Conservation (phyloP, 1,140 invertebrate species). For the Drosophila lacertosa region DNA sequence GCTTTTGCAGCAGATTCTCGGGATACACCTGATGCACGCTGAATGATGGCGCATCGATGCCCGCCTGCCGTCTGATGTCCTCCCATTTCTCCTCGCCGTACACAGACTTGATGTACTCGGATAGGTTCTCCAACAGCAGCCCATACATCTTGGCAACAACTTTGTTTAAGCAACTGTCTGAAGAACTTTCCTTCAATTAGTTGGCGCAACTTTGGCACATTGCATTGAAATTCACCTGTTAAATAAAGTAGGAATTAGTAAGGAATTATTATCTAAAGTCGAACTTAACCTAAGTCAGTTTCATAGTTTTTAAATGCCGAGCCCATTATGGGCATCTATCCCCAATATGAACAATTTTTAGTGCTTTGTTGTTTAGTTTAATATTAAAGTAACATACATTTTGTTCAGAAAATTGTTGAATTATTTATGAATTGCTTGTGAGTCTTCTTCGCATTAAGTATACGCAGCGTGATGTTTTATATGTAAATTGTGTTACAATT, state of each 20-base stretch:
- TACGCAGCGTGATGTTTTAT: slow-evolving; percentile 10
- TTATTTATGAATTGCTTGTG: neutral
- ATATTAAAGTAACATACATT: neutral
- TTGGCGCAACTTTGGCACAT: slow-evolving; percentile 29
- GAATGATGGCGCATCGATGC: slow-evolving; percentile 94
- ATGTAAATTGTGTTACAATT: neutral
- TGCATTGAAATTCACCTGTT: slow-evolving; percentile 15
- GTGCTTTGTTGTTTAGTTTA: neutral
- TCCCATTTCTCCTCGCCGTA: slow-evolving; percentile 98
- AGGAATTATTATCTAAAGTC: neutral
- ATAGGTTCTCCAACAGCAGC: slow-evolving; percentile 95
- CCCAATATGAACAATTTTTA: no score
- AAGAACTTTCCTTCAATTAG: slow-evolving; percentile 15
- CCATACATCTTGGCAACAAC: slow-evolving; percentile 92
- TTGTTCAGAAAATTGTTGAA: neutral
- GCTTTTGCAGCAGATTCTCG: slow-evolving; percentile 92
- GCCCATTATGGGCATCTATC: no score
- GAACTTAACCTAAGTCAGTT: neutral
- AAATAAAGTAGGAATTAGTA: neutral
- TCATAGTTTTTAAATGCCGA: neutral
- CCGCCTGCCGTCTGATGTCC: slow-evolving; percentile 91
- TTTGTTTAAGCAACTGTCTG: neutral
- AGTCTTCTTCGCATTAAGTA: slow-evolving; percentile 22
- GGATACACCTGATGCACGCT: slow-evolving; percentile 96
- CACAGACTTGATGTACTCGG: slow-evolving; percentile 93